phyloP scores from a whole-genome alignment of 2,797 vertebrate genomes.

The Acestrorhynchus altus region DNA sequence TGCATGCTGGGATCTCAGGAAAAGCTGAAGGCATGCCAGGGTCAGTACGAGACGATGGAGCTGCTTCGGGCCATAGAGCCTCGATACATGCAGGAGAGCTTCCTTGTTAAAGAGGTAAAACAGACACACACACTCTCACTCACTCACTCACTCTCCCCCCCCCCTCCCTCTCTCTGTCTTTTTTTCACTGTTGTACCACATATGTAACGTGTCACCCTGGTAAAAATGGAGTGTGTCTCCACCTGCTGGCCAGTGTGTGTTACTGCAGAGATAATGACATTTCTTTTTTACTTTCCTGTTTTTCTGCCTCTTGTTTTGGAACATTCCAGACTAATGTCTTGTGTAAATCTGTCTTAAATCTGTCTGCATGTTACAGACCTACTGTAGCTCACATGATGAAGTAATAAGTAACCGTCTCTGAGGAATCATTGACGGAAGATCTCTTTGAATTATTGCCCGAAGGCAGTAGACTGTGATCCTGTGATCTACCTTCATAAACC shows the following conservation, averaged over 20 bases:
- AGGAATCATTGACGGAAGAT: not conserved
- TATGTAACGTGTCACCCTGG: not conserved
- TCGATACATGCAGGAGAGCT: conserved; percentile 89
- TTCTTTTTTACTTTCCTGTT: too few relatives aligned
- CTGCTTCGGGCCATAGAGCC: conserved; percentile 84
- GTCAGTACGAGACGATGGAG: conserved; percentile 96
- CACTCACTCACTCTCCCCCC: not conserved
- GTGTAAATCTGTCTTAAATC: not conserved
- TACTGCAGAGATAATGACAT: not conserved
- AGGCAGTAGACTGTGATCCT: not conserved
- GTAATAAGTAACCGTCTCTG: not conserved
- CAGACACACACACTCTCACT: not conserved
- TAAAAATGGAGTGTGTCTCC: not conserved
- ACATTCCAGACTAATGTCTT: not conserved
- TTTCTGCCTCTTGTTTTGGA: not conserved
- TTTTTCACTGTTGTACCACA: too few relatives aligned
- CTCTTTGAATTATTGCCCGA: not conserved
- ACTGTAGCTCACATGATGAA: not conserved
- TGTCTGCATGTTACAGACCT: not conserved
- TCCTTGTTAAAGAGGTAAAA: conserved; percentile 89
- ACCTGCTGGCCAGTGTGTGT: conserved; percentile 1
- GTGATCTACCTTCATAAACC: not conserved
- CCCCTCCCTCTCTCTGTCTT: too few relatives aligned
- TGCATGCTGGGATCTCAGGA: conserved; percentile 90
- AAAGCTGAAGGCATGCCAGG: conserved; percentile 89